Evolutionary conservation across 2,113 vertebrate species (phyloP).

Genomic region (Python bivittatus): DNA sequence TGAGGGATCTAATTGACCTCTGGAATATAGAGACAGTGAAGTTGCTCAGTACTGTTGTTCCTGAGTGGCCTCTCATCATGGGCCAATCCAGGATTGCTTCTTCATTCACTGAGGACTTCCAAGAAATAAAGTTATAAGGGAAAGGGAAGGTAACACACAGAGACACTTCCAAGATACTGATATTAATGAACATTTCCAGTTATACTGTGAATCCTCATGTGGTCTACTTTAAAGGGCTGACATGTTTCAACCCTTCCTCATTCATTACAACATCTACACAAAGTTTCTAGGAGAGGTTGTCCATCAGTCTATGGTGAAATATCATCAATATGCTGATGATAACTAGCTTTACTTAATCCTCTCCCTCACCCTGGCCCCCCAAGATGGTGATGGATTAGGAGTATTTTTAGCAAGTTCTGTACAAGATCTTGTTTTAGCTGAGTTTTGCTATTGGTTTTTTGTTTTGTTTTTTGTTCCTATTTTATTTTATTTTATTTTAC

Average conservation of each 20-base stretch:
- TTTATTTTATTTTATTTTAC: neutral
- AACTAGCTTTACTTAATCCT: neutral
- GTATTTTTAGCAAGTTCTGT: neutral
- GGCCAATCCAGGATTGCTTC: neutral
- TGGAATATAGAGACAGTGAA: neutral
- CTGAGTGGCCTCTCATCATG: neutral
- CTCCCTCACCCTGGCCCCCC: neutral
- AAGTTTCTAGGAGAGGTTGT: neutral
- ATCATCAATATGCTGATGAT: neutral
- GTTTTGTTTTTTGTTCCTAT: neutral
- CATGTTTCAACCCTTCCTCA: no score
- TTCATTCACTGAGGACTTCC: neutral
- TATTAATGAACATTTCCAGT: neutral
- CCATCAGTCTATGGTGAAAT: neutral
- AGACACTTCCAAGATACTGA: neutral
- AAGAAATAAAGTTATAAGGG: neutral
- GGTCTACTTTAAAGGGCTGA: neutral
- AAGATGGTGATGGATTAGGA: neutral
- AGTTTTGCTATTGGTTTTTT: neutral
- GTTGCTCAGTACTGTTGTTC: neutral
- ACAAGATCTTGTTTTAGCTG: neutral
- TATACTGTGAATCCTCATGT: neutral
- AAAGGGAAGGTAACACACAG: neutral
- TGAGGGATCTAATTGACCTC: neutral
- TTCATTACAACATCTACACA: neutral